phyloP scores from a whole-genome alignment of 2,888 invertebrate genomes.

The Drosophila setosimentum region DNA sequence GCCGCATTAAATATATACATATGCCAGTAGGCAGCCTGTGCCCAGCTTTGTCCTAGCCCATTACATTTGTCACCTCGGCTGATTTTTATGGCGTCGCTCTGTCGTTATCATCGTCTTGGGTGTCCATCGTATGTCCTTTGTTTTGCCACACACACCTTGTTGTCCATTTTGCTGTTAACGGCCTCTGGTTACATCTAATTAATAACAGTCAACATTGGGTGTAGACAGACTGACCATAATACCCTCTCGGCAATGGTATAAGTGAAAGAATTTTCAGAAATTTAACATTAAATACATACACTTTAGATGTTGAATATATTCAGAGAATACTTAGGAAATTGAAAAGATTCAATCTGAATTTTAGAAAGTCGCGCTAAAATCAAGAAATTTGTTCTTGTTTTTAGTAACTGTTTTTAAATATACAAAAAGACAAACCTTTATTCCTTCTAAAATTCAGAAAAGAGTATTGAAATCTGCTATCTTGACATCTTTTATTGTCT shows the following conservation, averaged over 20 bases:
- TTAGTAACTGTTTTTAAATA: background rate
- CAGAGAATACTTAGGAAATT: background rate
- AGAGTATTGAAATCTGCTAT: background rate
- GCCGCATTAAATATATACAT: conserved; percentile 47
- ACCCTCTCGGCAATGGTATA: background rate
- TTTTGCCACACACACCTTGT: conserved; percentile 19
- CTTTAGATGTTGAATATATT: background rate
- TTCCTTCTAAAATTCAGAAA: background rate
- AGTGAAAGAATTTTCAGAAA: background rate
- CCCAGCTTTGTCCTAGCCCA: conserved; percentile 33
- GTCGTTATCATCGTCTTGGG: conserved; percentile 57
- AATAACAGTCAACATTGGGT: conserved; percentile 34
- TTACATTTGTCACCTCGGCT: conserved; percentile 72
- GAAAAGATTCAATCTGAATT: rapidly evolving
- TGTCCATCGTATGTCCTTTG: conserved; percentile 46
- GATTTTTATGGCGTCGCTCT: conserved; percentile 66
- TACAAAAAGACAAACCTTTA: background rate
- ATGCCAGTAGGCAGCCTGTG: conserved; percentile 18
- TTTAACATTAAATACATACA: background rate
- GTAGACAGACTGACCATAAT: background rate
- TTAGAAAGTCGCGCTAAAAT: background rate
- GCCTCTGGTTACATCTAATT: conserved; percentile 52
- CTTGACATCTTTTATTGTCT: rapidly evolving
- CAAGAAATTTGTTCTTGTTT: background rate
- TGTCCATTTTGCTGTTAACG: conserved; percentile 30